These are phyloP conservation scores for Heliconius hewitsoni DNA, from an alignment of 1,140 invertebrate species.

Conservation along the genomic window DNA sequence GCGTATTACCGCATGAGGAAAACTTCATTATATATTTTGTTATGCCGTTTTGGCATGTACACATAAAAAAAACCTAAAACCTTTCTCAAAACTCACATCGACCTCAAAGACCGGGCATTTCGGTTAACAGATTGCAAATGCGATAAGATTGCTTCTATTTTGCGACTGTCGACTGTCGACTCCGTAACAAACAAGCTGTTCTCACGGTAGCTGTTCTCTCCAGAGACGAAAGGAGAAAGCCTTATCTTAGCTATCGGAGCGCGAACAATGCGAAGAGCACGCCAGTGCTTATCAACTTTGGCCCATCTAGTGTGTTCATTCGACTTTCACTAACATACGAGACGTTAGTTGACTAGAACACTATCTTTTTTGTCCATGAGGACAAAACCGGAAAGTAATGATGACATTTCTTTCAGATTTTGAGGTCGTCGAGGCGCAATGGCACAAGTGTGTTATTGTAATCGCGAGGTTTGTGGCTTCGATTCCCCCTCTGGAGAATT, in stretches of 20 bases:
- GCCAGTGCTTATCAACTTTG: conserved; percentile 66
- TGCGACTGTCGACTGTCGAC: conserved; percentile 8
- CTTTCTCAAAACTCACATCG: background rate
- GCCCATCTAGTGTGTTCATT: conserved; percentile 65
- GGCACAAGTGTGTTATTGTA: too few relatives aligned
- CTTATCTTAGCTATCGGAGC: conserved; percentile 71
- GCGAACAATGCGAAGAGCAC: conserved; percentile 72
- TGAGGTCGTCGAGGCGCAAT: too few relatives aligned
- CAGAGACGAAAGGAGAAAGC: conserved; percentile 65
- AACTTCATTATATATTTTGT: background rate
- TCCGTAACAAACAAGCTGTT: conserved; percentile 52
- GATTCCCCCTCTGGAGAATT: too few relatives aligned
- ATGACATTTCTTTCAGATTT: too few relatives aligned
- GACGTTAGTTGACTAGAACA: conserved; percentile 51
- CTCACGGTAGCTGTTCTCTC: conserved; percentile 64
- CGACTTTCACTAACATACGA: conserved; percentile 61
- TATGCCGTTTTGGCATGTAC: background rate
- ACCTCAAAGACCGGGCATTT: conserved; percentile 2
- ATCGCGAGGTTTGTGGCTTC: too few relatives aligned
- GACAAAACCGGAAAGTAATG: conserved; percentile 22
- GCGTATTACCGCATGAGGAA: background rate
- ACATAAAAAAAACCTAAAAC: background rate
- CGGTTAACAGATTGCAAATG: background rate
- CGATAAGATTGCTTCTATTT: conserved; percentile 7
- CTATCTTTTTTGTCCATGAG: conserved; percentile 47